phyloP scores from a whole-genome alignment of 2,797 vertebrate species.

The Oceanodroma leucorhoa region DNA sequence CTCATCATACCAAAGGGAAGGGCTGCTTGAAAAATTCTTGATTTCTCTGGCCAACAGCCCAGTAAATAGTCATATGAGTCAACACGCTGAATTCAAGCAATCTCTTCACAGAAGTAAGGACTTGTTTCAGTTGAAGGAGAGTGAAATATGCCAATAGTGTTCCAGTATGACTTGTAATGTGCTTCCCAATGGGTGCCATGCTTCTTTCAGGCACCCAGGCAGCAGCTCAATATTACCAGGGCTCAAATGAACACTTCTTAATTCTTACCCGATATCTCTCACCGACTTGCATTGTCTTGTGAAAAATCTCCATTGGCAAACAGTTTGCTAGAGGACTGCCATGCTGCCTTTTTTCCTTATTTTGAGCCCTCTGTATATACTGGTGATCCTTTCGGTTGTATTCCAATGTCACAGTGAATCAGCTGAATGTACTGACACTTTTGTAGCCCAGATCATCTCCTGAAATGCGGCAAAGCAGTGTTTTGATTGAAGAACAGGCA shows the following conservation, averaged over 20 bases:
- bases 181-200: background rate
- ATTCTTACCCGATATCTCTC: background rate
- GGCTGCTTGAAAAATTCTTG: background rate
- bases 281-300: accelerated
- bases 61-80: background rate
- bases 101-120: background rate
- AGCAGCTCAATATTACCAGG: background rate
- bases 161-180: background rate
- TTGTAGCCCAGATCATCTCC: background rate
- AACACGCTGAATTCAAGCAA: background rate
- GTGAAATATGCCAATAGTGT: background rate
- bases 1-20: background rate
- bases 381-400: background rate
- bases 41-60: background rate
- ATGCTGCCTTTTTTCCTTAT: background rate
- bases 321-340: background rate
- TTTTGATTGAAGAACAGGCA: background rate
- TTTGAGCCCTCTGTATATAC: background rate
- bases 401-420: background rate
- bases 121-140: background rate
- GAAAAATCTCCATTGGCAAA: background rate
- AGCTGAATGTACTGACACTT: background rate
- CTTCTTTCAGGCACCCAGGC: background rate
- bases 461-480: background rate
- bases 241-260: background rate